Evolutionary conservation across 2,113 vertebrate species (phyloP), one percentile per base, ranked within the genome.

Genomic region (Colaptes auratus): DNA sequence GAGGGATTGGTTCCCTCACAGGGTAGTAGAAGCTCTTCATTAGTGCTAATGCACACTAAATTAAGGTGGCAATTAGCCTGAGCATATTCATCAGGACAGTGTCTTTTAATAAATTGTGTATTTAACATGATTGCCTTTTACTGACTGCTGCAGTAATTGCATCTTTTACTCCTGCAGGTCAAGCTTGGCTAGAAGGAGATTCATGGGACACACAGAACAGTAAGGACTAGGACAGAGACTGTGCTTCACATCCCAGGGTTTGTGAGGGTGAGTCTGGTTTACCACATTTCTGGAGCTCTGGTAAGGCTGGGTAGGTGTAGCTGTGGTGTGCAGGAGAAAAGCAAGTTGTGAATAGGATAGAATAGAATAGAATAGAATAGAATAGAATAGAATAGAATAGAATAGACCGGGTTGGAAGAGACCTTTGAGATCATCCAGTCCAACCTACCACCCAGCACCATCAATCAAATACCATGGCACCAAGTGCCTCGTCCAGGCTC

Each of bases 1-100:
- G 64, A 93, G 53, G 82, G 89, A 82, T 6, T 35, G 31, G 59
- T 80, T 96, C 61, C 12, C 50, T 88, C 48, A 35, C 79, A 63
- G 74, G 39, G 61, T 84, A 81, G 91, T 60, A 67, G 95, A 95
- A 96, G 86, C 94, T 96, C 93, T 96, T 96, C 95, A 95, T 97
- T 96, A 95, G 85, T 28, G 20, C 88, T 97, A 89, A 96, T 76
- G 93, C 92, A 72, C 66, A 70, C 59, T 74, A 30, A 96, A 95
- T 92, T 92, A 93, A 90, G 92, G 60, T 91, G 56, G 94, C 79
- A 97, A 95, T 97, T 97, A 97, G 80, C 50, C 61, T 10, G 67
- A 97, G 76, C 24, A 75, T 69, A 78, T 76, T 93, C 87, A 89
- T 94, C 80, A 67, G 76, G 86, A 82, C 50, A 59, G 55, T 52